Base-by-base conservation (phyloP, 2,888 invertebrate genomes). In the Cantharis rufa region DNA sequence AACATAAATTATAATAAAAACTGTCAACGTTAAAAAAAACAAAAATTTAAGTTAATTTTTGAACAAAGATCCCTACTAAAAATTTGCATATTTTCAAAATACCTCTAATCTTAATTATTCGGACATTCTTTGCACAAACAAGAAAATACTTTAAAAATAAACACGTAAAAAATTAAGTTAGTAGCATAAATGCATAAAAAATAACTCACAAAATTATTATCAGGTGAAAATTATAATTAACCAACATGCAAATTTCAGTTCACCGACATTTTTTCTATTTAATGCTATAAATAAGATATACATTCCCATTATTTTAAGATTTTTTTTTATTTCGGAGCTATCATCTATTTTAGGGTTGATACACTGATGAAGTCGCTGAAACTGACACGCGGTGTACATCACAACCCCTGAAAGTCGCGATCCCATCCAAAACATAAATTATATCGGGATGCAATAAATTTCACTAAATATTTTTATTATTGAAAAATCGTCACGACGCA, bases 341-440 rank as follows among this genome's bases (percentile, higher is more conserved):
- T 70, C 70, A 76, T 79, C 82, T 84, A 84, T 84, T 84, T 84
- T 81, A 77, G 82, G 83, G 80, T 80, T 84, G 84, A 84, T 83
- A 81, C 82, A 84, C 72, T 69, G 82, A 80, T 80, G 80, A 75
- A 80, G 82, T 83, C 82, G 75, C 79, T 69, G 72, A 77, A 77
- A 81, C 78, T 84, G 84, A 84, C 84, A 83, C 80, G 80, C 69
- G 76, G 79, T 79, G 80, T 84, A 74, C 81, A 81, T 84, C 82
- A 84, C 76, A 75, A 75, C 74, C 76, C 73, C 80, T 66, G 48
- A 48, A 48, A 48, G 48, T 48, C 48, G 48, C 7, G n/a, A 48
- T 48, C 48, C 77, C 71, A 66, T 75, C 78, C 70, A 71, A 62
- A 66, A 77, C 48, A 48, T 48, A 48, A 48, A 48, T 48, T 48